Percentiles rank a stretch among this genome's conserved stretches.
Evolutionary conservation across 2,113 vertebrate genomes (phyloP).

Genomic region (Vulpes vulpes): DNA sequence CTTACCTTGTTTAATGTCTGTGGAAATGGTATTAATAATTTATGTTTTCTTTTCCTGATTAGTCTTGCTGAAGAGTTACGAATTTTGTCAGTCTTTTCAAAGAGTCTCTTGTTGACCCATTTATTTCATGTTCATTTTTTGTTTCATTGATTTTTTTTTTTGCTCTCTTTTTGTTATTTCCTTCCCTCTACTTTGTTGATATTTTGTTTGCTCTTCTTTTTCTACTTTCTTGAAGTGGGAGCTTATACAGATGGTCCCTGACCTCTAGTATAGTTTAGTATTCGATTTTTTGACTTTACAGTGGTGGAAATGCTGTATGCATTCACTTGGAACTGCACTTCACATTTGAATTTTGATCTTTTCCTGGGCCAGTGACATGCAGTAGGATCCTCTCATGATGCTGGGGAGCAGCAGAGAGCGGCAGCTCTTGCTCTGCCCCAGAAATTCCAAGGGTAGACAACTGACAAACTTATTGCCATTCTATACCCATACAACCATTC

Average conservation of each 20-base stretch:
- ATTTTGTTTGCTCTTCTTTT: slow-evolving; percentile 36
- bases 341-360: background rate
- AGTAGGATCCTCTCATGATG: background rate
- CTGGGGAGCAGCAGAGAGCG: background rate
- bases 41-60: background rate
- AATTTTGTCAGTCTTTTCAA: background rate
- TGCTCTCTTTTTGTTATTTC: background rate
- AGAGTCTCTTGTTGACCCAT: background rate
- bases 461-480: background rate
- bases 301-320: background rate
- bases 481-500: background rate
- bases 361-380: background rate
- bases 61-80: background rate
- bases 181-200: background rate
- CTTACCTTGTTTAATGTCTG: background rate
- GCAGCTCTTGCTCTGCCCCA: background rate
- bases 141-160: background rate
- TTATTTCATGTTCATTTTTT: slow-evolving; percentile 5
- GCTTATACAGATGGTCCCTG: background rate
- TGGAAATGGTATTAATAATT: background rate
- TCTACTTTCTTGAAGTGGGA: background rate
- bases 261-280: background rate
- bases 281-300: background rate
- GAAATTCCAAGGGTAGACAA: background rate
- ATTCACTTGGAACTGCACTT: background rate